Evolutionary conservation across 1,140 invertebrate genomes (phyloP).

Genomic region (Caenorhabditis inopinata): DNA sequence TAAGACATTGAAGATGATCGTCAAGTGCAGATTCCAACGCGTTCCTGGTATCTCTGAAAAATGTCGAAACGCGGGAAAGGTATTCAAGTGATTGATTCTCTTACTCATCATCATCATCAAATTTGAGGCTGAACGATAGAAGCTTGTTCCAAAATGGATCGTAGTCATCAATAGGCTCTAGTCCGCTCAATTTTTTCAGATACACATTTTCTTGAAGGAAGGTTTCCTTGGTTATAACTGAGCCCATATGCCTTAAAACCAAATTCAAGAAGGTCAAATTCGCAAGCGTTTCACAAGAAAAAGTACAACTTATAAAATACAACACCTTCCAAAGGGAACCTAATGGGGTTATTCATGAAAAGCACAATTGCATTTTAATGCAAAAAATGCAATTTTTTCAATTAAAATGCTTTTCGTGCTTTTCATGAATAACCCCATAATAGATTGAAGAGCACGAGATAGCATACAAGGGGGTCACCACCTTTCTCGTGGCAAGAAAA

Average conservation of each 20-base stretch:
- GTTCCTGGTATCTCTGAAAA: constrained; percentile 76
- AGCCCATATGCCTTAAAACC: constrained; percentile 41
- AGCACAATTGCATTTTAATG: no score
- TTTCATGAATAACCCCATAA: no score
- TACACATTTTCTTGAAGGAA: constrained; percentile 24
- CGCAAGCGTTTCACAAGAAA: no score
- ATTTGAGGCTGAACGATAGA: constrained; percentile 82
- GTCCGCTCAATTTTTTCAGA: constrained; percentile 33
- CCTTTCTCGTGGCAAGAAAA: background rate
- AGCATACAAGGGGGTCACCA: no score
- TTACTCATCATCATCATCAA: constrained; percentile 57
- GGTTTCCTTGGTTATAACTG: constrained; percentile 37
- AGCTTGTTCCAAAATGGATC: constrained; percentile 91
- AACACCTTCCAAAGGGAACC: background rate
- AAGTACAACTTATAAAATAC: no score
- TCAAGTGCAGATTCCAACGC: constrained; percentile 79
- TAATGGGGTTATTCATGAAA: no score
- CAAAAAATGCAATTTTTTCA: no score
- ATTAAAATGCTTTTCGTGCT: no score
- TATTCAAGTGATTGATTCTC: background rate
- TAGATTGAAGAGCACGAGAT: no score
- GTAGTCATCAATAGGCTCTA: constrained; percentile 75
- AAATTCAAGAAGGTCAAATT: no score
- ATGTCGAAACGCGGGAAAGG: background rate
- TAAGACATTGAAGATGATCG: constrained; percentile 74